A percentile compares a stretch with the other conserved stretches of the same genome.
Evolutionary conservation across 1,140 invertebrate genomes (phyloP).

Genomic region (Lethocerus indicus): DNA sequence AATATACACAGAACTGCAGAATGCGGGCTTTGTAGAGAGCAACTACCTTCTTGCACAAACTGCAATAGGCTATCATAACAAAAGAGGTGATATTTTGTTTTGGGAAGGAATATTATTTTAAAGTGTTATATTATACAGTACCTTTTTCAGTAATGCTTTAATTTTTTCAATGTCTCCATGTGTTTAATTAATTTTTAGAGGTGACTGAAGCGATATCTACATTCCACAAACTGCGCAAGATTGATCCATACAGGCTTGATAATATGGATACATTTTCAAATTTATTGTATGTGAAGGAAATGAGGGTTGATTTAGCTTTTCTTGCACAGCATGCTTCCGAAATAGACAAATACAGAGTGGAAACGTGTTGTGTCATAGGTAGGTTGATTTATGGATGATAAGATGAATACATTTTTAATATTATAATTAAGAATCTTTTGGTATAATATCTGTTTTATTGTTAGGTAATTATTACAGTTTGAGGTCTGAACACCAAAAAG

Average conservation of each 20-base stretch:
- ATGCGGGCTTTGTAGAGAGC: conserved; percentile 69
- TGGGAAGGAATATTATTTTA: neutral
- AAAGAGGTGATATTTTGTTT: conserved; percentile 44
- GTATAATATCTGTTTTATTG: neutral
- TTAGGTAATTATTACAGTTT: conserved; percentile 96
- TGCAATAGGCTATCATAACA: conserved; percentile 82
- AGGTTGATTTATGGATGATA: conserved; percentile 19
- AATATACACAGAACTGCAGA: conserved; percentile 57
- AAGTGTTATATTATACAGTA: neutral
- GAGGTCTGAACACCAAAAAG: conserved; percentile 88
- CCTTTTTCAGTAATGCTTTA: neutral
- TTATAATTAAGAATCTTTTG: neutral
- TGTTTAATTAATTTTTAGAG: conserved; percentile 39
- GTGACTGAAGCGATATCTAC: conserved; percentile 73
- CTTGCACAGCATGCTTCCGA: conserved; percentile 84
- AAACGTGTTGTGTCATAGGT: conserved; percentile 98
- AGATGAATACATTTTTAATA: neutral
- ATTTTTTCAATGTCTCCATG: neutral
- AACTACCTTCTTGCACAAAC: conserved; percentile 84
- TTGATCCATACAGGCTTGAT: conserved; percentile 84
- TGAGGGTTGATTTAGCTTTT: conserved; percentile 79
- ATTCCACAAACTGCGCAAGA: conserved; percentile 62
- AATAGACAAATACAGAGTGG: conserved; percentile 92
- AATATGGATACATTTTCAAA: conserved; percentile 97
- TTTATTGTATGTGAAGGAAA: conserved; percentile 84